Percentiles rank a stretch among this genome's conserved stretches.
Evolutionary conservation across 2,113 vertebrate species (phyloP).

Genomic region (Microtus ochrogaster): DNA sequence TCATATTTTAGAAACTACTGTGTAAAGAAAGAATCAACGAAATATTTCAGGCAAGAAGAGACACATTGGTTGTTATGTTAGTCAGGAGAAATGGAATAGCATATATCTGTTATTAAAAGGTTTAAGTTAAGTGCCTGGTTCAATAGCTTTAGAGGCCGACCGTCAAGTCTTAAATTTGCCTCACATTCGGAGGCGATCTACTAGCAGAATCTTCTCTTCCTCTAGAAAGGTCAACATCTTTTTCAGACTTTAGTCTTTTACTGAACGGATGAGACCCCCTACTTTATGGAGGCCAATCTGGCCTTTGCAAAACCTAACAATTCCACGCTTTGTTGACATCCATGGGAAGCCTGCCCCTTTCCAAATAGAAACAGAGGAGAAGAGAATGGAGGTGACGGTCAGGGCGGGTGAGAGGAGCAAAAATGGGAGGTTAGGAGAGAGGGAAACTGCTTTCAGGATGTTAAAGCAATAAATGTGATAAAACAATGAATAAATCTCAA

Average conservation of each 20-base stretch:
- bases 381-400: neutral
- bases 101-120: neutral
- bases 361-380: too few species aligned
- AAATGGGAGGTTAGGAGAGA: neutral
- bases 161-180: neutral
- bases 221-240: neutral
- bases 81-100: neutral
- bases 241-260: neutral
- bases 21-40: neutral
- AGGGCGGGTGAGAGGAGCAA: too few species aligned
- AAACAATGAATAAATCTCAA: neutral
- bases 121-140: neutral
- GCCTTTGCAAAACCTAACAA: neutral
- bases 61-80: neutral
- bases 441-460: neutral
- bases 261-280: neutral
- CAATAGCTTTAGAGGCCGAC: neutral
- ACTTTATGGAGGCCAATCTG: neutral
- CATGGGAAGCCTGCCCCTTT: neutral
- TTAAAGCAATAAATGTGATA: neutral
- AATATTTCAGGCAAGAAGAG: neutral
- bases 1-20: neutral
- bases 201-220: neutral
- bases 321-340: neutral
- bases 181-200: neutral